These are phyloP conservation scores for Tinea pellionella DNA, from an alignment of 2,888 invertebrate genomes.

Conservation along the genomic window DNA sequence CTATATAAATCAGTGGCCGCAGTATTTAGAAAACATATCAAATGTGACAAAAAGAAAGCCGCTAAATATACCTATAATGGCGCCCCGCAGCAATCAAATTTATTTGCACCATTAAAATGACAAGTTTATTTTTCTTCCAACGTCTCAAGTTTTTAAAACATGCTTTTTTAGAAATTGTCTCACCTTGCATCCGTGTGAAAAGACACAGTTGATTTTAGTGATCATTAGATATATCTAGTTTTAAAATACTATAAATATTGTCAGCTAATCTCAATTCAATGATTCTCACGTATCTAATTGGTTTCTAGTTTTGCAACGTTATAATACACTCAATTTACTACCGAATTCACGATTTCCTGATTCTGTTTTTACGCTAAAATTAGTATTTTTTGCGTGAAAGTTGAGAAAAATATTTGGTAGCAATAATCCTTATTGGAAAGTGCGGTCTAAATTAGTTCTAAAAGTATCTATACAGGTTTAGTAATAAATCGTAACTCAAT, in stretches of 20 bases:
- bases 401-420: background rate
- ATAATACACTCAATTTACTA: background rate
- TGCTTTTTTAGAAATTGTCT: conserved; percentile 11
- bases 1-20: conserved; percentile 16
- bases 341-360: background rate
- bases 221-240: conserved; percentile 14
- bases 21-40: conserved; percentile 14
- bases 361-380: background rate
- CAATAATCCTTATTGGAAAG: conserved; percentile 1
- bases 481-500: conserved; percentile 11
- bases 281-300: conserved; percentile 15
- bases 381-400: background rate
- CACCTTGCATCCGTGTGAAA: conserved; percentile 9
- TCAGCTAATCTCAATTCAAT: background rate
- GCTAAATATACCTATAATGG: conserved; percentile 11
- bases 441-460: background rate
- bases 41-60: conserved; percentile 15
- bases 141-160: conserved; percentile 1
- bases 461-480: background rate
- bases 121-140: conserved; percentile 14
- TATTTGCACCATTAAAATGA: conserved; percentile 15
- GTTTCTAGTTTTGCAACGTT: conserved; percentile 15
- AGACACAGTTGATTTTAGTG: background rate
- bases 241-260: conserved; percentile 13
- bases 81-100: conserved; percentile 14